These are phyloP conservation scores for Nymphalis polychloros DNA, from an alignment of 2,888 invertebrate species.

Conservation along the genomic window DNA sequence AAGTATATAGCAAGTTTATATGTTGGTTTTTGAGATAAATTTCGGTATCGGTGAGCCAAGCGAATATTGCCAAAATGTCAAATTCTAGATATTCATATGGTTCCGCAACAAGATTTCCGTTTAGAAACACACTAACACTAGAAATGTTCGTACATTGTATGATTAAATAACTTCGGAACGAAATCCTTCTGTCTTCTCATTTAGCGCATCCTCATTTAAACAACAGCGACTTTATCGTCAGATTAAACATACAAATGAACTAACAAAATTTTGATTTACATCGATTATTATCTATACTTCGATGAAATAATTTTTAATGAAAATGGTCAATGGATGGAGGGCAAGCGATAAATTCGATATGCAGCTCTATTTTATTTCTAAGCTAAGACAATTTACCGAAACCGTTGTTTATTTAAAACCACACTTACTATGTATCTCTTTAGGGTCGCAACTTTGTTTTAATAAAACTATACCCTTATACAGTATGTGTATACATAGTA, in stretches of 20 bases:
- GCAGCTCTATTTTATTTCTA: not conserved
- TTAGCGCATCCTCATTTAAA: too few relatives aligned
- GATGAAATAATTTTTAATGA: not conserved
- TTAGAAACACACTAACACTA: not conserved
- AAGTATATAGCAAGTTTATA: too few relatives aligned
- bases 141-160: not conserved
- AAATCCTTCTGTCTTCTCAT: not conserved
- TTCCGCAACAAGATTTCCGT: not conserved
- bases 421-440: not conserved
- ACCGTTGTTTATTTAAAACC: not conserved
- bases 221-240: not conserved
- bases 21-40: too few relatives aligned
- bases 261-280: not conserved
- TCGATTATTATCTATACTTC: not conserved
- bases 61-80: too few relatives aligned
- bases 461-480: not conserved
- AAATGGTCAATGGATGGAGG: not conserved
- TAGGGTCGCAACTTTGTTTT: not conserved
- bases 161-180: not conserved
- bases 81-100: too few relatives aligned
- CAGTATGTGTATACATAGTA: not conserved
- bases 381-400: not conserved
- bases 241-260: not conserved
- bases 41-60: too few relatives aligned
- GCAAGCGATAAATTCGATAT: not conserved